Conservation (phyloP, 2,797 vertebrate species). For the Chelidonichthys spinosus region DNA sequence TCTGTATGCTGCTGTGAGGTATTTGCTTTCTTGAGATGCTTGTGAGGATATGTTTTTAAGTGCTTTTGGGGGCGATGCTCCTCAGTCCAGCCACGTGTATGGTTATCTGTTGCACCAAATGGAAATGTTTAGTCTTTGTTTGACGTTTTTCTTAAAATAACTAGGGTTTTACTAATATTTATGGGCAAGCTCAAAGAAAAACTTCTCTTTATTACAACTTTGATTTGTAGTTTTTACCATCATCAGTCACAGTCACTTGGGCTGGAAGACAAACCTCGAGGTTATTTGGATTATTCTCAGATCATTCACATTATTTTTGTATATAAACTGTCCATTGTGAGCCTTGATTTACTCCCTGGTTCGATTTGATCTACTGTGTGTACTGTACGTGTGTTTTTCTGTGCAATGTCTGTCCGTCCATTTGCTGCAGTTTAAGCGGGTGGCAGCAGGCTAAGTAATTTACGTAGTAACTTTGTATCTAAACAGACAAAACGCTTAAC, state of each 20-base stretch:
- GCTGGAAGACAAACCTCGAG: not conserved
- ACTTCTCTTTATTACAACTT: not conserved
- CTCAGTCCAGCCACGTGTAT: not conserved
- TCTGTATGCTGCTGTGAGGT: not conserved
- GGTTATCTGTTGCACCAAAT: not conserved
- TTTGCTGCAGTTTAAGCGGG: constrained; percentile 7
- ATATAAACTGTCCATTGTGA: not conserved
- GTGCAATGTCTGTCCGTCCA: not conserved
- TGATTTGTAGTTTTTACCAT: not conserved
- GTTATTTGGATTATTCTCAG: not conserved
- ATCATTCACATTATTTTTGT: not conserved
- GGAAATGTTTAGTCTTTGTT: not conserved
- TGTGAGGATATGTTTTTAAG: not conserved
- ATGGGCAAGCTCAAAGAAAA: not conserved
- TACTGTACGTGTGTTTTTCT: not conserved
- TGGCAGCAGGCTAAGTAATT: constrained; percentile 4
- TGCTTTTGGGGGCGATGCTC: not conserved
- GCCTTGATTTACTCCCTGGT: not conserved
- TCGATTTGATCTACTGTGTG: not conserved
- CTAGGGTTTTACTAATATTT: not conserved
- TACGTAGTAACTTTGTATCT: not conserved
- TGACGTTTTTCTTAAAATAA: not conserved
- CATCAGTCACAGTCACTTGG: not conserved
- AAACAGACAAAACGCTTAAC: not conserved
- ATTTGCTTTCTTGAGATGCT: not conserved